Conservation (phyloP, 2,113 vertebrate genomes). For the Cyrtonyx montezumae region DNA sequence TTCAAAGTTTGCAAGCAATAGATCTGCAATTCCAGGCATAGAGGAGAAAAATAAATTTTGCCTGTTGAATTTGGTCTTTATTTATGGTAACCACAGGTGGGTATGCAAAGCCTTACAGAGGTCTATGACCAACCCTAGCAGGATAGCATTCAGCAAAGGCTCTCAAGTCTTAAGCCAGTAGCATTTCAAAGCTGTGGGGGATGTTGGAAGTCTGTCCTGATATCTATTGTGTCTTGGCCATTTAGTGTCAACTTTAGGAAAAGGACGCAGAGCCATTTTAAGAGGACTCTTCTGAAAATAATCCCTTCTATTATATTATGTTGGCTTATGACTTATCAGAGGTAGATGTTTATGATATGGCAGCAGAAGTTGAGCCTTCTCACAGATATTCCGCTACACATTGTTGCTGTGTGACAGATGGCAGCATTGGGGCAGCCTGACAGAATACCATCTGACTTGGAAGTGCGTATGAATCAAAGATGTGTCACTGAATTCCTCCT, state of each 20-base stretch:
- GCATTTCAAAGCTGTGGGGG: neutral
- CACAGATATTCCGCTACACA: no score
- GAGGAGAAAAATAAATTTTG: neutral
- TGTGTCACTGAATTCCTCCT: no score
- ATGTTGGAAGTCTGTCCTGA: neutral
- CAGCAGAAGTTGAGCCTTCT: no score
- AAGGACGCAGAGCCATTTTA: neutral
- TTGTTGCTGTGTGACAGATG: no score
- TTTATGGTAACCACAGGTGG: neutral
- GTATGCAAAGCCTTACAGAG: neutral
- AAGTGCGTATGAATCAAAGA: no score
- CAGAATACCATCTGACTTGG: no score
- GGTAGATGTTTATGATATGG: no score
- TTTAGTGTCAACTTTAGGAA: neutral
- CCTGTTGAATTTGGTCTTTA: neutral
- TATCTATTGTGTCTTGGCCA: neutral
- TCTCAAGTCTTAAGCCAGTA: neutral
- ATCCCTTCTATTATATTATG: no score
- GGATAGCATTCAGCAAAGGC: neutral
- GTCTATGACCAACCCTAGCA: neutral
- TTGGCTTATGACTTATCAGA: no score
- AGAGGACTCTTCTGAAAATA: no score
- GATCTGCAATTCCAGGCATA: neutral
- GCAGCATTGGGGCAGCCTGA: no score
- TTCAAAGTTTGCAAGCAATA: neutral